These are phyloP conservation scores for Nymphicus hollandicus DNA, from an alignment of 2,113 vertebrate species.

Conservation along the genomic window DNA sequence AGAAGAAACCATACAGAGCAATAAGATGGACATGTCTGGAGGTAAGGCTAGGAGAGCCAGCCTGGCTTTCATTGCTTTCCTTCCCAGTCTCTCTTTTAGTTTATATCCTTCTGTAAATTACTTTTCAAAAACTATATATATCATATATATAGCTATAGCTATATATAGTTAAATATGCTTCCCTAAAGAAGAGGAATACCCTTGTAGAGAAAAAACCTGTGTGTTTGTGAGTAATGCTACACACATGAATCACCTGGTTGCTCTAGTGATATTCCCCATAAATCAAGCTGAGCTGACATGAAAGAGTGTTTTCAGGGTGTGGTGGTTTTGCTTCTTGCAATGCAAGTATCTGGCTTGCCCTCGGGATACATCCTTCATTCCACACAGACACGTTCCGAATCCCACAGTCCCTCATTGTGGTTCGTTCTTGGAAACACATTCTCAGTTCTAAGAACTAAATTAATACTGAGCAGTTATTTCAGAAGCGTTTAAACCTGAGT, in stretches of 20 bases:
- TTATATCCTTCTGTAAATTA: neutral
- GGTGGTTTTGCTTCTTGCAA: neutral
- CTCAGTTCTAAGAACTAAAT: neutral
- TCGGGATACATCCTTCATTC: neutral
- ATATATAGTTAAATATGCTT: neutral
- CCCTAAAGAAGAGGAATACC: neutral
- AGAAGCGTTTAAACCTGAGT: neutral
- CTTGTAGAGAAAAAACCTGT: neutral
- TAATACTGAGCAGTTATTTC: neutral
- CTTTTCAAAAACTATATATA: neutral
- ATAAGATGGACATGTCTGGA: conserved; percentile 88
- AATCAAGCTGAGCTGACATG: neutral
- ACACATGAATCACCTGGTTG: neutral
- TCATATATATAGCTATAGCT: neutral
- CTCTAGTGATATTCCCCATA: neutral
- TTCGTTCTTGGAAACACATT: neutral
- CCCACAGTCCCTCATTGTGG: neutral
- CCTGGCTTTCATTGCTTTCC: neutral
- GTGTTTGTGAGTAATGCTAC: neutral
- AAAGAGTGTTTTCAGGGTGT: neutral
- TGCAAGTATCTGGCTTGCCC: neutral
- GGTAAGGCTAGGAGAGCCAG: conserved; percentile 57
- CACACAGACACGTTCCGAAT: neutral
- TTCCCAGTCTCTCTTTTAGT: neutral
- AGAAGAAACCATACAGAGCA: conserved; percentile 90